Conservation (phyloP, 2,888 invertebrate genomes). For the Nymphalis urticae region DNA sequence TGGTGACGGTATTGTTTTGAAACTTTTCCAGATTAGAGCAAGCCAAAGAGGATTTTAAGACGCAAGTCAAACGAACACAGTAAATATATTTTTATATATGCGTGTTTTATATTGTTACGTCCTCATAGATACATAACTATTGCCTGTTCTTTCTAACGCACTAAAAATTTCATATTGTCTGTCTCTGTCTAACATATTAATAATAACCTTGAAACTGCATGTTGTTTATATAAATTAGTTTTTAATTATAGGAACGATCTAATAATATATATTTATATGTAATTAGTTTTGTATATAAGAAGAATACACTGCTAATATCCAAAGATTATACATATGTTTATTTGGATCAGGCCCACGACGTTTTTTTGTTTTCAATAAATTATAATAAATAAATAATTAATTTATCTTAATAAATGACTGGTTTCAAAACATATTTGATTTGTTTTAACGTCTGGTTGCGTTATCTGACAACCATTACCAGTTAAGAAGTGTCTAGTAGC, state of each 20-base stretch:
- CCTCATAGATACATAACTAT: slow-evolving; percentile 20
- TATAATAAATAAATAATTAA: no score
- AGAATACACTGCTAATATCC: no score
- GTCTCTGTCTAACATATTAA: slow-evolving; percentile 37
- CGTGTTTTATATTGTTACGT: slow-evolving; percentile 48
- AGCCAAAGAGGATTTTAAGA: slow-evolving; percentile 73
- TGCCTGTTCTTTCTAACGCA: slow-evolving; percentile 34
- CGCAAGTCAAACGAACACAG: slow-evolving; percentile 79
- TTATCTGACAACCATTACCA: no score
- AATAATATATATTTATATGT: neutral
- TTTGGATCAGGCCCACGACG: no score
- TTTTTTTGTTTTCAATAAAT: no score
- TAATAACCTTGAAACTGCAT: slow-evolving; percentile 9
- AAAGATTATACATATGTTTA: no score
- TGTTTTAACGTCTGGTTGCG: no score
- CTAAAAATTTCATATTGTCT: slow-evolving; percentile 30
- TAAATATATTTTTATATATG: slow-evolving; percentile 52
- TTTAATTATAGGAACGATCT: neutral
- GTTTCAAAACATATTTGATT: no score
- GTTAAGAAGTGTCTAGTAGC: no score
- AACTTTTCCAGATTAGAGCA: slow-evolving; percentile 72
- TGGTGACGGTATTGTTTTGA: slow-evolving; percentile 47
- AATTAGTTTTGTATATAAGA: no score
- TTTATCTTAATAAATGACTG: no score
- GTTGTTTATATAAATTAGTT: neutral